Evolutionary conservation across 1,140 invertebrate genomes (phyloP).

Genomic region (Oncopeltus fasciatus): DNA sequence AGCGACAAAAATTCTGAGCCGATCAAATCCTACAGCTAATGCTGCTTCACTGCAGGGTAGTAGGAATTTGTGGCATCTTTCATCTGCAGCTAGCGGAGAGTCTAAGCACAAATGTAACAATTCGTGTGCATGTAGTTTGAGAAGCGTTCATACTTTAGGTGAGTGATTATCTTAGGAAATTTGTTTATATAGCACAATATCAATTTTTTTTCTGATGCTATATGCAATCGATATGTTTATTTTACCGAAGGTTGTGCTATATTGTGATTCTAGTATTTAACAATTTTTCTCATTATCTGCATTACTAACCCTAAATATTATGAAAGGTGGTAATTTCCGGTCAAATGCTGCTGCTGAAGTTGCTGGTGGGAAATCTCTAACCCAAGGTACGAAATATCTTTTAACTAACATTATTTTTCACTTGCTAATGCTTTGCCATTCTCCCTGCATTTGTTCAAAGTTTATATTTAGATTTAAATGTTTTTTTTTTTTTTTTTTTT

Average conservation of each 20-base stretch:
- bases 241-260: too few relatives aligned
- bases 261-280: too few relatives aligned
- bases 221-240: too few relatives aligned
- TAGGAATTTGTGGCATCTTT: background rate
- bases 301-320: background rate
- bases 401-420: too few relatives aligned
- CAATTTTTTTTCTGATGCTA: too few relatives aligned
- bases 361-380: background rate
- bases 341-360: background rate
- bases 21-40: background rate
- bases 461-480: too few relatives aligned
- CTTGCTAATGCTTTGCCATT: too few relatives aligned
- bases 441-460: too few relatives aligned
- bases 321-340: constrained; percentile 8
- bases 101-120: background rate
- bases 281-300: background rate
- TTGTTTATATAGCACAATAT: too few relatives aligned
- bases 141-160: background rate
- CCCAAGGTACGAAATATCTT: background rate
- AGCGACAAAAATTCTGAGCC: background rate
- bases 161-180: too few relatives aligned
- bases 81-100: background rate
- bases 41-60: background rate
- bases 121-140: background rate
- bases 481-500: too few relatives aligned